Percentiles rank a stretch among this genome's conserved stretches.
Conservation (phyloP, 2,113 vertebrate genomes). For the Vulpes ferrilata region DNA sequence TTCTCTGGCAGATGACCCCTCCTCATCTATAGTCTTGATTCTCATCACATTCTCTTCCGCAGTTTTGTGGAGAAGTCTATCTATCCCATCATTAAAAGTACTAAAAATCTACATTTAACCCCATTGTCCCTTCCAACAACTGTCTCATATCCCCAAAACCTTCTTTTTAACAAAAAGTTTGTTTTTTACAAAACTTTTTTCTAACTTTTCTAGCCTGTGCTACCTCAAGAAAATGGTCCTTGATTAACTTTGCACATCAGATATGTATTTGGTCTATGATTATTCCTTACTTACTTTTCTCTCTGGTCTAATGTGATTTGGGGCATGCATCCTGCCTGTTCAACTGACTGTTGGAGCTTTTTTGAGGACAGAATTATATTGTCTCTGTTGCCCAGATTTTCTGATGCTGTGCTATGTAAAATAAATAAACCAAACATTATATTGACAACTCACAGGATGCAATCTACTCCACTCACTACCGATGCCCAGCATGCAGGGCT, state of each 20-base stretch:
- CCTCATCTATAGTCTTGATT: not conserved
- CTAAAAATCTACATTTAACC: not conserved
- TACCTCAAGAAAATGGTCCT: not conserved
- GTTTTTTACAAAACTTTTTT: not conserved
- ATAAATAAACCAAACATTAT: not conserved
- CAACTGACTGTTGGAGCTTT: not conserved
- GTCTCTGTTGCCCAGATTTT: not conserved
- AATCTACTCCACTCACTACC: not conserved
- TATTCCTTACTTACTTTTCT: not conserved
- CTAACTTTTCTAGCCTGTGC: not conserved
- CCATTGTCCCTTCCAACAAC: not conserved
- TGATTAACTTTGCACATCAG: not conserved
- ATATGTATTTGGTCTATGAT: not conserved
- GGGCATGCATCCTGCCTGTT: not conserved
- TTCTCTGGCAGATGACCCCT: not conserved
- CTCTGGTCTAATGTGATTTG: not conserved
- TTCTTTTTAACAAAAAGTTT: not conserved
- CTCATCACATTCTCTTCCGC: not conserved
- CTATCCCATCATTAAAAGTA: not conserved
- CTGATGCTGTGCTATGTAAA: not conserved
- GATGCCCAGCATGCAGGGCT: fast-evolving
- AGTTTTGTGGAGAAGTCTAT: not conserved
- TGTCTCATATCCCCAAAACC: not conserved
- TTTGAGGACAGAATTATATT: not conserved
- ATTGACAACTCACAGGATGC: too few relatives aligned